phyloP scores from a whole-genome alignment of 2,888 invertebrate species.

The Polylopha cassiicola region DNA sequence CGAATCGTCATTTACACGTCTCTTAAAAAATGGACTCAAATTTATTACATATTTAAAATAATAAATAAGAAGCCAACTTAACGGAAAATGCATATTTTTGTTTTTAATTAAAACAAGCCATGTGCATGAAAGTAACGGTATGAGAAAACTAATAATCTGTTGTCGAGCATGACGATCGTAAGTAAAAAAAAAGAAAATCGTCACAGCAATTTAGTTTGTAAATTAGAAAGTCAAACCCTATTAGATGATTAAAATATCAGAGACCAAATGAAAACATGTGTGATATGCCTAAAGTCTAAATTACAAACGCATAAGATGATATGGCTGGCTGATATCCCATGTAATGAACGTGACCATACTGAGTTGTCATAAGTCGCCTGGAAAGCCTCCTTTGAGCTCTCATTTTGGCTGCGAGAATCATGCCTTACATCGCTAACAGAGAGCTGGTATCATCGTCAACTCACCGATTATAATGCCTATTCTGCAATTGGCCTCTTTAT shows the following conservation, averaged over 20 bases:
- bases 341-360: slow-evolving; percentile 15
- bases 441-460: slow-evolving; percentile 72
- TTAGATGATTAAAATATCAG: slow-evolving; percentile 1
- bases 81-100: slow-evolving; percentile 3
- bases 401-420: slow-evolving; percentile 47
- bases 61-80: slow-evolving; percentile 15
- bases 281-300: no score
- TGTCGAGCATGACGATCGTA: not conserved
- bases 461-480: slow-evolving; percentile 91
- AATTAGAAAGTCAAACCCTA: no score
- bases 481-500: slow-evolving; percentile 85
- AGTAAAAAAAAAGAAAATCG: not conserved
- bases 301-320: no score
- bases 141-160: not conserved
- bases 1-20: not conserved
- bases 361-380: slow-evolving; percentile 34
- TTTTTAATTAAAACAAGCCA: slow-evolving; percentile 5
- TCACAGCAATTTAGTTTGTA: no score
- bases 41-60: not conserved
- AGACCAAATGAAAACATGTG: not conserved
- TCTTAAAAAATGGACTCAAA: slow-evolving; percentile 8
- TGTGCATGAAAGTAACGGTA: slow-evolving; percentile 17
- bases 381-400: slow-evolving; percentile 64
- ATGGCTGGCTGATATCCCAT: no score
- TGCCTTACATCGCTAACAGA: slow-evolving; percentile 55